Base-by-base conservation (phyloP, 2,888 invertebrate species). In the Drosophila pullipes region DNA sequence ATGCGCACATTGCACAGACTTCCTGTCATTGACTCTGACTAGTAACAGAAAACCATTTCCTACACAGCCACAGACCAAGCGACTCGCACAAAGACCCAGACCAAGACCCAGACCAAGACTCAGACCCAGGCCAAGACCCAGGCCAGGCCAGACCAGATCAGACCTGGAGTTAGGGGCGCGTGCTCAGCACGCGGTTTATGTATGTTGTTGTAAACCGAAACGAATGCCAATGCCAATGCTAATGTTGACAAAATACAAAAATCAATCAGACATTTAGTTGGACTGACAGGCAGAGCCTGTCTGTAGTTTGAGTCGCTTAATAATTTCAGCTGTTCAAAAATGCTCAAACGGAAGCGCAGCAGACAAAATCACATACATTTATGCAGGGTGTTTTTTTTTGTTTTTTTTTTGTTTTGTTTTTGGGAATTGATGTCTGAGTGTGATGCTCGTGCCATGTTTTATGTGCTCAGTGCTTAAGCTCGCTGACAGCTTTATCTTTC, bases 21-120 rank as follows among this genome's bases (percentile, higher is more conserved):
- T 87, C 87, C 87, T 90, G 89, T 83, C 90, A 86, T 78, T 89
- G 89, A 89, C 89, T 75, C 70, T 64, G 57, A 61, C 60, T 86
- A 86, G 85, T 83, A 83, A 89, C 81, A 78, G 76, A 86, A 83
- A 81, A 89, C 86, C 89, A 86, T 82, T 88, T 87, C 79, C 83
- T 72, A 69, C 39, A 41, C 33, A 50, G 22, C 61, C 28, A 50
- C 31, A 64, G 30, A 39, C 25, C 25, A 25, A 57, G 52, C 33
- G 1, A 22, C 4, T n/a, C 28, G 33, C 31, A 22, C 22, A 9
- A 31, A 47, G 54, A 31, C 25, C 25, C 13, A 33, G 78, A 22
- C 33, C 49, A 47, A 49, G 54, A 41, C 10, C 2, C 13, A 63
- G 22, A 39, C 22, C 22, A 4, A 55, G 50, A 41, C 31, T 1